A percentile compares a stretch with the other conserved stretches of the same genome.
These are phyloP conservation scores for Germaria angustata DNA, from an alignment of 2,888 invertebrate species.

Conservation along the genomic window DNA sequence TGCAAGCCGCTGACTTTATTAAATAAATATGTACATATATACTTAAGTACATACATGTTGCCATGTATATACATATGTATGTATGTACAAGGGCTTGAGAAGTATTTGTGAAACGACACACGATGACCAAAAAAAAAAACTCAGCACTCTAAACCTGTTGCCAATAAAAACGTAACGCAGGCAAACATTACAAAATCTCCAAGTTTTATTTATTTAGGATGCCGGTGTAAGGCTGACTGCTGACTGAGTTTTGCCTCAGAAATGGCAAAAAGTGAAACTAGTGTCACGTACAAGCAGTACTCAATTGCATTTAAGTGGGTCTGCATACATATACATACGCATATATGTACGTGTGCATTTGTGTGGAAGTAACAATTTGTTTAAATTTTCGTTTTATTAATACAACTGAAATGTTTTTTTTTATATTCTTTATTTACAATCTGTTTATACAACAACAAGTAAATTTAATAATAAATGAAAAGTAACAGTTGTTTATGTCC, in stretches of 20 bases:
- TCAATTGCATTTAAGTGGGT: not conserved
- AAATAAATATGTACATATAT: not conserved
- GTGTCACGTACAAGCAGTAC: constrained; percentile 3
- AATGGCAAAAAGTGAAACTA: constrained; percentile 4
- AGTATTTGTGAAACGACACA: not conserved
- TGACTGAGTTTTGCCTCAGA: constrained; percentile 2
- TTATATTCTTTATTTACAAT: too few species aligned
- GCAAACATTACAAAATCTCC: constrained; percentile 18
- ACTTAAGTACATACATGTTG: too few species aligned
- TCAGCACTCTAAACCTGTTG: constrained; percentile 49
- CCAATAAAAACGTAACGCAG: not conserved
- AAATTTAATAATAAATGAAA: too few species aligned
- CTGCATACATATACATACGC: not conserved
- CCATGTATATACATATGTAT: not conserved
- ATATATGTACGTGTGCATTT: not conserved
- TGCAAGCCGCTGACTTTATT: not conserved
- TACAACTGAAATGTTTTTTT: not conserved
- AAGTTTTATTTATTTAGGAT: constrained; percentile 44
- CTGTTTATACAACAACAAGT: too few species aligned
- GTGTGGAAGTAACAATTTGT: not conserved
- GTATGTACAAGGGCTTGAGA: constrained; percentile 43
- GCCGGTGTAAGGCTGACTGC: constrained; percentile 28
- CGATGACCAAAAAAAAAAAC: not conserved
- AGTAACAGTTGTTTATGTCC: too few species aligned
- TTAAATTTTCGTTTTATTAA: not conserved